Conservation (phyloP, 92 coral and sea anemone species). For the Virgularia gustaviana region DNA sequence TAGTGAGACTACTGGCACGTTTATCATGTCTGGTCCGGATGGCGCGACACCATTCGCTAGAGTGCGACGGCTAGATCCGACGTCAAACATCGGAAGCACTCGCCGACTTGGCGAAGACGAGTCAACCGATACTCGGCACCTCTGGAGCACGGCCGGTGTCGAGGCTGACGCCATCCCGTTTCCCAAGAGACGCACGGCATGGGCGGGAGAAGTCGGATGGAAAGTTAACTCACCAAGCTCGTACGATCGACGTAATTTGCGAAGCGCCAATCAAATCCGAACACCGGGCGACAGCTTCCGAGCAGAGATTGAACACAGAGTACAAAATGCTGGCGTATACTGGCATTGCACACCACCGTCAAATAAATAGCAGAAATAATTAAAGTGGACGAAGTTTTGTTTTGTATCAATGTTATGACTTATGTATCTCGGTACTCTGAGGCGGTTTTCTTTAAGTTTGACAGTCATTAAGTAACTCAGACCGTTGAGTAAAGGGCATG, state of each 20-base stretch:
- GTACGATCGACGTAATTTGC: background rate
- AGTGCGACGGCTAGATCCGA: slow-evolving; percentile 20
- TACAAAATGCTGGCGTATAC: slow-evolving; percentile 6
- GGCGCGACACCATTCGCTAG: slow-evolving; percentile 17
- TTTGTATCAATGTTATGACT: no score
- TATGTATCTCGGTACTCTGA: no score
- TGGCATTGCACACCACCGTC: background rate
- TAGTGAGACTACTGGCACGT: slow-evolving; percentile 4
- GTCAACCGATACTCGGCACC: background rate
- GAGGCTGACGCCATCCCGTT: background rate
- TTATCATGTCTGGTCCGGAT: slow-evolving; percentile 25
- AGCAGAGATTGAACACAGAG: slow-evolving; percentile 13
- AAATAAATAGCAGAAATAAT: background rate
- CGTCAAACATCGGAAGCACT: slow-evolving; percentile 10
- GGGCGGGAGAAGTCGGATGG: slow-evolving; percentile 34
- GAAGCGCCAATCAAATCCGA: slow-evolving; percentile 26
- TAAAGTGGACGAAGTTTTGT: no score
- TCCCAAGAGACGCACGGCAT: background rate
- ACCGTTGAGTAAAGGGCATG: no score
- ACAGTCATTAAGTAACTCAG: no score
- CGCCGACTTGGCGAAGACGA: background rate
- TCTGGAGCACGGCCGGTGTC: slow-evolving; percentile 2
- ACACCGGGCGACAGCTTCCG: slow-evolving; percentile 34
- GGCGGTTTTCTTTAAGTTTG: no score
- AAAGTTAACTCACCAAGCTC: slow-evolving; percentile 21